Evolutionary conservation across 2,113 vertebrate species (phyloP).

Genomic region (Zosterops borbonicus): DNA sequence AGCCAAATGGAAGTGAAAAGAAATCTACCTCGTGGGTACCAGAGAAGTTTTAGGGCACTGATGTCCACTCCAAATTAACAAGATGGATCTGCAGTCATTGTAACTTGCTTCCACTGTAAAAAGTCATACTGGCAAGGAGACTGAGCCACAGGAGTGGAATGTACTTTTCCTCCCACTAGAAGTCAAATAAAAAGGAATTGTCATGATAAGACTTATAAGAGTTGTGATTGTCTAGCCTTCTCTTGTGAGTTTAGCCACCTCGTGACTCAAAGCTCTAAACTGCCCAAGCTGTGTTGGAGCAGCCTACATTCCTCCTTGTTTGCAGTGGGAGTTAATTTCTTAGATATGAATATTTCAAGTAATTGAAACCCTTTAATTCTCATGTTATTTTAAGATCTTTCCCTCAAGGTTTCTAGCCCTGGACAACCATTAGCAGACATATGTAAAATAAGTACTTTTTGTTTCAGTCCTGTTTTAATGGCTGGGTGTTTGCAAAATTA

Average conservation of each 20-base stretch:
- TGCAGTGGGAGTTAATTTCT: background rate
- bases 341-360: background rate
- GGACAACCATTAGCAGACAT: constrained; percentile 1
- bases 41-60: background rate
- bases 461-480: constrained; percentile 16
- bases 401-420: background rate
- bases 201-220: background rate
- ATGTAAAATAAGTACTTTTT: constrained; percentile 16
- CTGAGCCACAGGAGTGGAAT: background rate
- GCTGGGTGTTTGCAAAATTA: constrained; percentile 28
- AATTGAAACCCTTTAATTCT: constrained; percentile 34
- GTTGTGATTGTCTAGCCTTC: background rate
- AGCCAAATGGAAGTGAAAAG: background rate
- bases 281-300: background rate
- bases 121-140: background rate
- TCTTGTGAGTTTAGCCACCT: background rate
- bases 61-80: background rate
- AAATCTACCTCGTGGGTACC: background rate
- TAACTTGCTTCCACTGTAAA: background rate
- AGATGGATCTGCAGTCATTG: background rate
- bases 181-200: background rate
- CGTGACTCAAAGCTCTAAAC: background rate
- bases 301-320: background rate
- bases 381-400: constrained; percentile 15
- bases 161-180: background rate